Conservation (phyloP, 2,113 vertebrate species). For the Myotis brandtii region DNA sequence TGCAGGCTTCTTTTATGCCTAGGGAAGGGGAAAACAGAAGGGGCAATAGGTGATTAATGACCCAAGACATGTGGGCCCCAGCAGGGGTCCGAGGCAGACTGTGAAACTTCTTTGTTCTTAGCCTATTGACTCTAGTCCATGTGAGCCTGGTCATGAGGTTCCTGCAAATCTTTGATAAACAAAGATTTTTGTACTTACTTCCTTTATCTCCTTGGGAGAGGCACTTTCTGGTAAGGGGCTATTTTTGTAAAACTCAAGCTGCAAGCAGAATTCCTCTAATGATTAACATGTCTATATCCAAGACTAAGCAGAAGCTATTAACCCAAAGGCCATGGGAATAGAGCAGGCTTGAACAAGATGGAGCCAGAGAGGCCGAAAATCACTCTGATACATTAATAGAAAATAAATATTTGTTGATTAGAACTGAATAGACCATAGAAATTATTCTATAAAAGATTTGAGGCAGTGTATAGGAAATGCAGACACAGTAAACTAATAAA, state of each 20-base stretch:
- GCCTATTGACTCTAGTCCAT: neutral
- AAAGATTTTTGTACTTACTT: neutral
- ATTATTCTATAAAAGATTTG: neutral
- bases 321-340: neutral
- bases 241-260: neutral
- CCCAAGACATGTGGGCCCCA: neutral
- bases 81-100: neutral
- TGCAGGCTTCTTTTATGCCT: neutral
- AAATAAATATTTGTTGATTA: slow-evolving; percentile 37
- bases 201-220: neutral
- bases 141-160: neutral
- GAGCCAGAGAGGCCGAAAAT: neutral
- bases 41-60: neutral
- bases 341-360: neutral
- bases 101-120: neutral
- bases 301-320: neutral
- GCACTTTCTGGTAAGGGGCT: neutral
- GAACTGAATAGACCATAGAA: neutral
- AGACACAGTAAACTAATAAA: neutral
- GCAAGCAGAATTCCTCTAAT: neutral
- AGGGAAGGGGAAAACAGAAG: neutral
- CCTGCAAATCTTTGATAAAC: neutral
- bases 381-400: neutral
- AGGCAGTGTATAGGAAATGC: neutral
- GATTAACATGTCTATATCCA: neutral